A percentile compares a stretch with the other conserved stretches of the same genome.
Conservation (phyloP, 1,140 invertebrate genomes). For the Drosophila leontia region DNA sequence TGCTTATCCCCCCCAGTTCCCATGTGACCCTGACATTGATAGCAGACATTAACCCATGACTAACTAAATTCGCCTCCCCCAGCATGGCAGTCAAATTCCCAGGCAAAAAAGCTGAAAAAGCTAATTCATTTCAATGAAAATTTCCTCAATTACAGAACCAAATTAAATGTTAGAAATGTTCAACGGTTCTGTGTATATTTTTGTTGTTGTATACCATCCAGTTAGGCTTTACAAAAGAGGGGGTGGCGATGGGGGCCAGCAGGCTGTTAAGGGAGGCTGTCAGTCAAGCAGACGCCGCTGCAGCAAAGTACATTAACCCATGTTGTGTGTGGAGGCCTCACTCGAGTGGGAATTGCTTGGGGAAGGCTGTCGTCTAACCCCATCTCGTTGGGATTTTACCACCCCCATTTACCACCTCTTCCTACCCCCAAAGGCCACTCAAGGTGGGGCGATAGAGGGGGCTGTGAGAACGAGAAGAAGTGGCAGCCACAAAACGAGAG, state of each 20-base stretch:
- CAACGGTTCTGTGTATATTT: conserved; percentile 27
- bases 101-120: conserved; percentile 28
- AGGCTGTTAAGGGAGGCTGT: conserved; percentile 43
- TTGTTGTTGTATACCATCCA: conserved; percentile 24
- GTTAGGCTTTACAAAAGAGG: conserved; percentile 26
- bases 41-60: conserved; percentile 60
- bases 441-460: neutral
- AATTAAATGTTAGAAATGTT: conserved; percentile 77
- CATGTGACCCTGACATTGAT: conserved; percentile 73
- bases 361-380: conserved; percentile 38
- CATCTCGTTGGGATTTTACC: neutral
- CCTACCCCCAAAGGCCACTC: conserved; percentile 39
- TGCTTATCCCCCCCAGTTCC: neutral
- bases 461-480: conserved; percentile 8
- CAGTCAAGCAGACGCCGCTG: conserved; percentile 71
- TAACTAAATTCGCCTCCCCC: conserved; percentile 24
- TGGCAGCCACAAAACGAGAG: conserved; percentile 33
- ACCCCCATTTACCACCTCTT: neutral
- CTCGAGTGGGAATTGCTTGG: conserved; percentile 50
- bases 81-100: conserved; percentile 31
- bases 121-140: conserved; percentile 82
- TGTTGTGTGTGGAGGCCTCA: conserved; percentile 40
- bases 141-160: conserved; percentile 74
- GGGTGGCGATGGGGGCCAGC: neutral
- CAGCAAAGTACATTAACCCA: conserved; percentile 78